These are phyloP conservation scores for Leistus spinibarbis DNA, from an alignment of 2,888 invertebrate species.

Conservation along the genomic window DNA sequence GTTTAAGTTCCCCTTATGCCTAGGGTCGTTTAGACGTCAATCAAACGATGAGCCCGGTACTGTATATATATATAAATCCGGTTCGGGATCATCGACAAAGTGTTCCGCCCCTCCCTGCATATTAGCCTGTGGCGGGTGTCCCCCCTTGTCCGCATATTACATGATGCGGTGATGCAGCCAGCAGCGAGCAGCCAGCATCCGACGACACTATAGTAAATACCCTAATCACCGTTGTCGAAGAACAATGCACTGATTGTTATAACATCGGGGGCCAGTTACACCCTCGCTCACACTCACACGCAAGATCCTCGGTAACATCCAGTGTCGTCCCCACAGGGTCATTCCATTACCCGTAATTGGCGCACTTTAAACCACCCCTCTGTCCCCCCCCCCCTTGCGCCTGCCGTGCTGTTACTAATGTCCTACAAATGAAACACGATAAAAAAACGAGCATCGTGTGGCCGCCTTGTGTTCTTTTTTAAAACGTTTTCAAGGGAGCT, in stretches of 20 bases:
- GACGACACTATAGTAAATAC: slow-evolving; percentile 32
- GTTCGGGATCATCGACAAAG: background rate
- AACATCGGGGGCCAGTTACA: slow-evolving; percentile 16
- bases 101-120: slow-evolving; percentile 15
- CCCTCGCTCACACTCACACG: slow-evolving; percentile 2
- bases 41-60: slow-evolving; percentile 19
- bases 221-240: slow-evolving; percentile 11
- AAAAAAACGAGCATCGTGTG: slow-evolving; percentile 15
- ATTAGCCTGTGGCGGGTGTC: slow-evolving; percentile 19
- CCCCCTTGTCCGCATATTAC: background rate
- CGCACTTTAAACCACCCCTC: slow-evolving; percentile 1
- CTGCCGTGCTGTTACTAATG: background rate
- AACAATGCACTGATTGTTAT: slow-evolving; percentile 35
- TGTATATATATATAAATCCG: no score
- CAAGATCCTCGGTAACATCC: background rate
- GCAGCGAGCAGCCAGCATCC: slow-evolving; percentile 9
- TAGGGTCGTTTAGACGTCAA: no score
- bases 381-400: background rate
- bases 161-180: background rate
- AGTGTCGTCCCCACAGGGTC: slow-evolving; percentile 8
- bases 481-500: slow-evolving; percentile 24
- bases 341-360: slow-evolving; percentile 10
- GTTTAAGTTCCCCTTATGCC: no score
- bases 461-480: slow-evolving; percentile 3
- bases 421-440: slow-evolving; percentile 19